Base-by-base conservation (phyloP, 2,113 vertebrate species). In the Morphnarchus princeps region DNA sequence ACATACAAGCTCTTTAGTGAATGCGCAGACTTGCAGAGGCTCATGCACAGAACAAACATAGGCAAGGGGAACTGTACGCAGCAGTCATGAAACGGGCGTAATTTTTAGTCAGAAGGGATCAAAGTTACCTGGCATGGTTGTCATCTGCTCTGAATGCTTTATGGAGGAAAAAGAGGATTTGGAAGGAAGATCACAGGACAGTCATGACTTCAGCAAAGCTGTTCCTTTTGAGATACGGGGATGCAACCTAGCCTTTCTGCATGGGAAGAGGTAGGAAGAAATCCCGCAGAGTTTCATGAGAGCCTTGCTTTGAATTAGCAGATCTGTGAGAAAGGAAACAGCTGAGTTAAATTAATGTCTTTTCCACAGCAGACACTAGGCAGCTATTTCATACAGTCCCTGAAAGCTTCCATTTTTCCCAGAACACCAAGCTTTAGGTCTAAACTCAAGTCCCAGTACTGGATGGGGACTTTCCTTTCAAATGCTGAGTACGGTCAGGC, bases 11-110 rank as follows among this genome's bases (percentile, higher is more conserved):
- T 65, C 18, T 66, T 34, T 1, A 13, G 52, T 26, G 38, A 10
- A 11, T 20, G 14, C 1, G 11, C n/a, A 38, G n/a, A 16, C 42
- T 4, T 2, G 4, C 9, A 1, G 28, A 34, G 59, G n/a, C n/a
- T 61, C 5, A 1, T 16, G 55, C 36, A 9, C 47, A 50, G 52
- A 49, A 10, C 57, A 72, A 59, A 11, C 16, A 2, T 4, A 10
- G 13, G 31, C 13, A 31, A 47, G 73, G 59, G 45, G 54, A 81
- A 55, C 1, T 7, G 43, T 2, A 11, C 18, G 10, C 32, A 66
- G 47, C 42, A 42, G 24, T 45, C 29, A 9, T 28, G 61, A 54
- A 52, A 24, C 13, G 9, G n/a, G 52, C 10, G 6, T 28, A 3
- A 1, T 31, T 72, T 92, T 66, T 29, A 63, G 52, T 42, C 43